Base-by-base conservation (phyloP, 2,113 vertebrate species). In the Pica pica region DNA sequence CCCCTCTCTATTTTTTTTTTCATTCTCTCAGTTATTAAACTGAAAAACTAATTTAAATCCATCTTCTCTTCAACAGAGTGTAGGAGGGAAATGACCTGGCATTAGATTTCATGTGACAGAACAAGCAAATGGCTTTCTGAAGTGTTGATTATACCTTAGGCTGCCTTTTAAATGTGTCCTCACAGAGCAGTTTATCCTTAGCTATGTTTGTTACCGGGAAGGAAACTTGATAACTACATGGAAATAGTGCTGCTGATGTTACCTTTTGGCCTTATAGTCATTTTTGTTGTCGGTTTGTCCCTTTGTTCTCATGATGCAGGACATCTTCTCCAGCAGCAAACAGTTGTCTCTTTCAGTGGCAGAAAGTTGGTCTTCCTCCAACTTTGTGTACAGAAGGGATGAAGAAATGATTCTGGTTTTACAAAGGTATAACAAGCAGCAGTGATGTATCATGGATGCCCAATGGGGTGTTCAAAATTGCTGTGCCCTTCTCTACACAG, bases 271-370 rank as follows among this genome's bases (percentile, higher is more conserved):
- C 7, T 94, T 93, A 78, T 83, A 97, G 69, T 92, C 1, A 91
- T 98, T 98, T 95, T 80, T 96, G 85, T 97, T 97, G 90, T 98
- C 93, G 4, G 79, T 75, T 88, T 92, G 67, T 74, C 97, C 97
- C 59, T 94, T 94, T 42, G 97, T 98, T 95, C 81, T 98, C 96
- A 96, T 96, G 80, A 98, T 98, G 56, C 86, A 84, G 44, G 97
- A 96, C 61, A 98, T 97, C 93, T 98, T 98, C 87, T 98, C 92
- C 65, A 97, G 86, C 20, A 99, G 97, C 71, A 98, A 95, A 21
- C 6, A 13, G 49, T 98, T 99, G 82, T 98, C 98, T 90, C 95
- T 97, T 81, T 98, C 28, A 42, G 98, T 98, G 83, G 49, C 13
- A 6, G 91, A 92, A 42, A 96, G 86, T 19, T 60, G 39, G 13